Base-by-base conservation (phyloP, 2,888 invertebrate genomes). In the Lissocephala sabroskyi region DNA sequence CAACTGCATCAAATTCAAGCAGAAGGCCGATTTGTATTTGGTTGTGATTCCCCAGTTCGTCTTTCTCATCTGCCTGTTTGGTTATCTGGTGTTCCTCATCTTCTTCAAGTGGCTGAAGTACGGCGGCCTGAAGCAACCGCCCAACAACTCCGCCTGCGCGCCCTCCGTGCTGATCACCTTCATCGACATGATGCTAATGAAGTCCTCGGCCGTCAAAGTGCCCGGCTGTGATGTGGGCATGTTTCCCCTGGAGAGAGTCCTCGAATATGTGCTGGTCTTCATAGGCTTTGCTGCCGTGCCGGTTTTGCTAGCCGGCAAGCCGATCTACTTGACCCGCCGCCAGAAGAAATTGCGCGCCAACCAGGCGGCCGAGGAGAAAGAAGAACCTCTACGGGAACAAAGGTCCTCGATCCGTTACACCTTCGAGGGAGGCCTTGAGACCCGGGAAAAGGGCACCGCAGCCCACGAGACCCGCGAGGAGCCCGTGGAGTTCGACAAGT, bases 291-390 rank as follows among this genome's bases (percentile, higher is more conserved):
- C 92, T 13, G 95, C 95, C 79, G 88, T 98, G 37, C 98, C 98
- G 0, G 90, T 95, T 86, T 93, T 99, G 93, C 84, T 99, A 71
- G 84, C 95, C 0, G 94, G 92, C 19, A 98, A 97, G 81, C 99
- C 99, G 0, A 82, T 96, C 42, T 88, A 92, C 16, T 47, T 75
- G 67, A 86, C 95, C 50, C 78, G 87, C 67, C 88, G 87, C 65
- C 86, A 86, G 5, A 52, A 54, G 13, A 48, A 48, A 10, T n/a
- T 53, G 1, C n/a, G n/a, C n/a, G n/a, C n/a, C n/a, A n/a, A n/a
- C n/a, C 32, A 35, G 4, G 50, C 41, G 16, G 1, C 11, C 3
- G 4, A 18, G 1, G 41, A 19, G 0, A 45, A 51, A 1, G 64
- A 56, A 0, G 35, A 55, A n/a, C 68, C 77, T 0, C 11, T 66